phyloP scores from a whole-genome alignment of 2,888 invertebrate genomes.

The Cheilosia urbana region DNA sequence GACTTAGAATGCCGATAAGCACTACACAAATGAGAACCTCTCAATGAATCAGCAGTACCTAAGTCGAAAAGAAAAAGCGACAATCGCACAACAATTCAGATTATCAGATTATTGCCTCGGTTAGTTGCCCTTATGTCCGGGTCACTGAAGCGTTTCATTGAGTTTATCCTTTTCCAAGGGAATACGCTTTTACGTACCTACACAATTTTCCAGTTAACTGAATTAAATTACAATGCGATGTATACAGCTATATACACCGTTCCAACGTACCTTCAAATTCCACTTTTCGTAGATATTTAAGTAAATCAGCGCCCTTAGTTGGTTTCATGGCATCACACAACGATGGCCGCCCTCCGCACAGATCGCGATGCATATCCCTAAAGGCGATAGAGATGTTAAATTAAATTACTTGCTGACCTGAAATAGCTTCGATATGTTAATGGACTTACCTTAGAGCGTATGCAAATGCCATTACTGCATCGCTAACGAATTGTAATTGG shows the following conservation, averaged over 20 bases:
- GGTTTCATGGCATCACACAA: slow-evolving; percentile 96
- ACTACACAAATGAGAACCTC: not conserved
- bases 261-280: slow-evolving; percentile 91
- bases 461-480: slow-evolving; percentile 97
- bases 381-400: slow-evolving; percentile 50
- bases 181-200: slow-evolving; percentile 33
- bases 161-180: slow-evolving; percentile 42
- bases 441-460: slow-evolving; percentile 90
- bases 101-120: slow-evolving; percentile 47
- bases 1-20: slow-evolving; percentile 27
- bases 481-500: slow-evolving; percentile 97
- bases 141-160: slow-evolving; percentile 58
- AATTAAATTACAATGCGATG: slow-evolving; percentile 36
- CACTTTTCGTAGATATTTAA: slow-evolving; percentile 93
- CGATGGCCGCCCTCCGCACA: slow-evolving; percentile 90
- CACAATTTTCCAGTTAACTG: slow-evolving; percentile 65
- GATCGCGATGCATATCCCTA: slow-evolving; percentile 93
- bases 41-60: slow-evolving; percentile 18
- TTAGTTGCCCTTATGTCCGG: slow-evolving; percentile 23
- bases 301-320: slow-evolving; percentile 93
- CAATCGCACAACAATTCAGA: slow-evolving; percentile 44
- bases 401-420: slow-evolving; percentile 7
- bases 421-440: not conserved
- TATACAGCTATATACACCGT: slow-evolving; percentile 79
- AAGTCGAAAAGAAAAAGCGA: slow-evolving; percentile 40